These are phyloP conservation scores for Timema cristinae DNA, from an alignment of 2,888 invertebrate genomes.

Conservation along the genomic window DNA sequence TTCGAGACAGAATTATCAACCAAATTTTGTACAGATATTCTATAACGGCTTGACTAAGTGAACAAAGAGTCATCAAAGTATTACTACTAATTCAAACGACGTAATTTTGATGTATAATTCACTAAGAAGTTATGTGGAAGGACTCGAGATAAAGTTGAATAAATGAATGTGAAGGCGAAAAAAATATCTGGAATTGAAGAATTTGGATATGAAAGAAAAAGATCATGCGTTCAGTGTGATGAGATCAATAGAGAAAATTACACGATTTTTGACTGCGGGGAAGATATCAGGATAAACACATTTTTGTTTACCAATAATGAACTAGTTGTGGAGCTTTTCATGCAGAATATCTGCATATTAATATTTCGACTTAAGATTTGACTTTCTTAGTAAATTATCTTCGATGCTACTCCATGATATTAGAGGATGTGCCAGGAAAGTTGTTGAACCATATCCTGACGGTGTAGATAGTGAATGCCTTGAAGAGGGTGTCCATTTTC, in stretches of 20 bases:
- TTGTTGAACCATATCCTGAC: too few species aligned
- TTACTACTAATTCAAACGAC: too few species aligned
- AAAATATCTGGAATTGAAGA: neutral
- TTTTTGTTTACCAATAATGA: neutral
- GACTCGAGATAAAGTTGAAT: neutral
- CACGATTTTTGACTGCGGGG: neutral
- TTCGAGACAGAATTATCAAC: neutral
- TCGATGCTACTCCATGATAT: too few species aligned
- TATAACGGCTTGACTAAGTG: neutral
- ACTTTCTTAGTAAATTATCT: too few species aligned
- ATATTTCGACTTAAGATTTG: too few species aligned
- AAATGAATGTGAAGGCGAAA: neutral
- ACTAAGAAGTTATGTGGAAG: conserved; percentile 7
- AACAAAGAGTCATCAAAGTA: neutral
- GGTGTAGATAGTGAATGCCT: too few species aligned
- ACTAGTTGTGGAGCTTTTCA: too few species aligned
- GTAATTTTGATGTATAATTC: neutral
- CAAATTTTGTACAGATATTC: conserved; percentile 4
- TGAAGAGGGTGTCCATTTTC: too few species aligned
- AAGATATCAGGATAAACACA: conserved; percentile 1
- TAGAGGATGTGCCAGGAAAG: too few species aligned
- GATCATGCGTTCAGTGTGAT: neutral
- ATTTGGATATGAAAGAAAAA: neutral
- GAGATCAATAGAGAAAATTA: neutral
- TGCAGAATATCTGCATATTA: too few species aligned